Evolutionary conservation across 2,113 vertebrate species (phyloP), one percentile per base, ranked within the genome.

Genomic region (Peromyscus polionotus): DNA sequence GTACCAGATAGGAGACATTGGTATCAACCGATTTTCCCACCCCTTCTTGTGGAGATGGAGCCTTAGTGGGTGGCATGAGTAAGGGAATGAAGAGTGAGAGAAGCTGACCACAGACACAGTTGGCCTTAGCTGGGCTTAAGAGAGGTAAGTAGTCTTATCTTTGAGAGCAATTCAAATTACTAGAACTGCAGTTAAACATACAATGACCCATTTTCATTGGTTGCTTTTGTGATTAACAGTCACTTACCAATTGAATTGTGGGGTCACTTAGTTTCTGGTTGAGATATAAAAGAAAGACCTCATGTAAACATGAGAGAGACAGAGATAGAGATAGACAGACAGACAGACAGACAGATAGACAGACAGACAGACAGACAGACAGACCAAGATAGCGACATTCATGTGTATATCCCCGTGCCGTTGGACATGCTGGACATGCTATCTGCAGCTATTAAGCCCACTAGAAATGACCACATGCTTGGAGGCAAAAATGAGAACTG

Each of bases 401-500:
- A 39, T 14, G 36, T 0, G 0, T 19, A 45, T n/a, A 12, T 36
- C 3, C 54, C 39, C 17, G 28, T 1, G 3, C 31, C 11, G 2
- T 0, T 19, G 9, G 28, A 2, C 54, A 6, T 0, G 33, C 24
- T 63, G 10, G 22, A 17, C 10, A 1, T 39, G 24, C n/a, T 8
- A 2, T 4, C 33, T 59, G 13, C 26, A 72, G 28, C 59, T 26
- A 4, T 48, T 3, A 42, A 67, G 68, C 8, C 61, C 88, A 6
- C 26, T 24, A 36, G 76, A 63, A 51, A 45, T 51, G 33, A 67
- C 45, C 33, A 51, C 3, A 54, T 0, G 11, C 75, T 31, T 54
- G 48, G 72, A 57, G 57, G 36, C 75, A 72, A 45, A 67, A 91
- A 36, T 11, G 13, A 63, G 72, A 83, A 48, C 31, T 5, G 33